These are phyloP conservation scores for Euwallacea fornicatus DNA, from an alignment of 1,140 invertebrate species.

Conservation along the genomic window DNA sequence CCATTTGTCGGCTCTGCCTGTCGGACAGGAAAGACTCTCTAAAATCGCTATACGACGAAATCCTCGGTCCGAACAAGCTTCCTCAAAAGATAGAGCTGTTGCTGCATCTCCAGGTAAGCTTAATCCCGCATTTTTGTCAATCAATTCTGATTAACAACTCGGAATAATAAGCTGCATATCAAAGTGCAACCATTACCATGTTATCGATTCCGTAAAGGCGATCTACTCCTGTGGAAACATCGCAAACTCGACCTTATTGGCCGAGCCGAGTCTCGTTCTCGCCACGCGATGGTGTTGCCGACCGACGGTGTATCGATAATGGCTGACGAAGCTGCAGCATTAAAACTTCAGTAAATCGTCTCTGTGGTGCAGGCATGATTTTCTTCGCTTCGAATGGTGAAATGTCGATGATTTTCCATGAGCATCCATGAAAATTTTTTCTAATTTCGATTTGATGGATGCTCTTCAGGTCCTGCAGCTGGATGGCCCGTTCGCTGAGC, in stretches of 20 bases:
- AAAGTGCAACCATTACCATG: too few relatives aligned
- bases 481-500: too few relatives aligned
- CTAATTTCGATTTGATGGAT: background rate
- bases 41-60: slow-evolving; percentile 46
- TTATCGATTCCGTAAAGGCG: too few relatives aligned
- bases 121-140: background rate
- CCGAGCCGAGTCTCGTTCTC: too few relatives aligned
- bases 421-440: background rate
- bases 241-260: slow-evolving; percentile 23
- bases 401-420: background rate
- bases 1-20: slow-evolving; percentile 47
- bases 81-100: slow-evolving; percentile 42
- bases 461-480: too few relatives aligned
- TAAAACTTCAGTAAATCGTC: background rate
- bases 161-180: too few relatives aligned
- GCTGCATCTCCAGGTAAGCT: slow-evolving; percentile 46
- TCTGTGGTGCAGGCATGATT: background rate
- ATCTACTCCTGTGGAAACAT: background rate
- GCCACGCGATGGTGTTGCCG: background rate
- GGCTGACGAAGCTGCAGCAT: background rate
- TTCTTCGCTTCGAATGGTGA: background rate
- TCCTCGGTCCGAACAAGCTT: slow-evolving; percentile 33
- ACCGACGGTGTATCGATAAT: background rate
- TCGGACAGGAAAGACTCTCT: slow-evolving; percentile 43
- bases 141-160: too few relatives aligned